Evolutionary conservation across 2,113 vertebrate genomes (phyloP), one percentile per base, ranked within the genome.

Genomic region (Bos indicus): DNA sequence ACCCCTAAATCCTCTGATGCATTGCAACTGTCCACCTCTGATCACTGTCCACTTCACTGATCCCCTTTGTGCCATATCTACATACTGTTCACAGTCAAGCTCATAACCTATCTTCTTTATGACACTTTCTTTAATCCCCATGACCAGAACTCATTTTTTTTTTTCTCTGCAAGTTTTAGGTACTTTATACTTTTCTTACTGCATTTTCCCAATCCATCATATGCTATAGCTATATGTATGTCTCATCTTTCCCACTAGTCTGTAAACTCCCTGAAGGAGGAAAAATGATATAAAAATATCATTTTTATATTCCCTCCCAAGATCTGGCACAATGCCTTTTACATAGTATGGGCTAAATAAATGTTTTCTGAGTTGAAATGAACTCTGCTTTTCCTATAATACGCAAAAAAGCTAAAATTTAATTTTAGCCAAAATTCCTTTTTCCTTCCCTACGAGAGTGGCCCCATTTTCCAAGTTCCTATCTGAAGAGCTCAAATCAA

Each of bases 331-430:
- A 88, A 74, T 59, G 60, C 6, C 60, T 83, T 96, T 96, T 60
- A 88, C 5, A 36, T 36, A 48, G 15, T 17, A 10, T 64, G 11
- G 87, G 7, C 59, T 88, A 89, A 82, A 94, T 62, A 86, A 84
- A 92, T 74, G 48, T 9, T 62, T 88, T n/a, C 23, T 64, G 28
- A 80, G 25, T 62, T 62, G 33, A 92, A 62, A 87, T 51, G 19
- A 78, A 85, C 36, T 90, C 48, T 89, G 25, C 52, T 90, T 80
- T 96, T 62, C 56, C 52, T 97, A 43, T 85, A 96, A 90, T 74
- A 8, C 14, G 74, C 36, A 88, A 82, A 80, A 87, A 93, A 46
- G 82, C 82, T 56, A 60, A 97, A 81, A 52, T 23, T 95, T 48
- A 85, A 78, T 85, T 92, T 97, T 88, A 87, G 77, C 0, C 3